Evolutionary conservation across 2,888 invertebrate species (phyloP).

Genomic region (Girardia tigrina): DNA sequence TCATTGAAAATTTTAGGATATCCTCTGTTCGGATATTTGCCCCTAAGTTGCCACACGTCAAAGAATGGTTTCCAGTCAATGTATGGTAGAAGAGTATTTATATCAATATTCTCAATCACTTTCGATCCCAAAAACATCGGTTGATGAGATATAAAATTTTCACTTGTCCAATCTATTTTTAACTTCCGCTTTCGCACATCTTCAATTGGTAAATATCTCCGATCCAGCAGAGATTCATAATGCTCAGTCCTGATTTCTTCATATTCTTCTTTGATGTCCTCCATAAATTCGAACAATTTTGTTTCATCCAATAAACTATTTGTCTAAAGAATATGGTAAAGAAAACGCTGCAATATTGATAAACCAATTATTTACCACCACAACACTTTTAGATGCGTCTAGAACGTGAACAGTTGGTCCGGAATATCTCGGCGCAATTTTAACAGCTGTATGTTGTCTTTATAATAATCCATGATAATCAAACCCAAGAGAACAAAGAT

Average conservation of each 20-base stretch:
- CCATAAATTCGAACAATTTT: constrained; percentile 51
- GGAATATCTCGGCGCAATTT: constrained; percentile 54
- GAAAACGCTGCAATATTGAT: not conserved
- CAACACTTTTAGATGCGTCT: constrained; percentile 57
- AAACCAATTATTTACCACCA: constrained; percentile 50
- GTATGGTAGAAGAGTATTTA: constrained; percentile 50
- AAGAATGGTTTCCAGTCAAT: constrained; percentile 58
- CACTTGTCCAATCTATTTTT: constrained; percentile 49
- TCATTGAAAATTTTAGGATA: constrained; percentile 56
- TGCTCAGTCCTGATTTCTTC: constrained; percentile 54
- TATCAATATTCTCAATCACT: constrained; percentile 51
- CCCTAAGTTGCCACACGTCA: constrained; percentile 56
- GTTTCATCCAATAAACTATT: constrained; percentile 51
- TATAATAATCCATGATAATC: constrained; percentile 35
- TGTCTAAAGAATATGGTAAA: constrained; percentile 46
- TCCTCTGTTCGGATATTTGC: constrained; percentile 56
- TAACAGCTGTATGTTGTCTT: constrained; percentile 56
- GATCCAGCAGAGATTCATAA: constrained; percentile 53
- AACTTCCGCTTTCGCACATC: constrained; percentile 51
- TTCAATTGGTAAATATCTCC: constrained; percentile 51
- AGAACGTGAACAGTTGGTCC: constrained; percentile 54
- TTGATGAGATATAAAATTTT: constrained; percentile 40
- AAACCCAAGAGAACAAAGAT: constrained; percentile 14
- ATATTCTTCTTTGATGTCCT: constrained; percentile 54
- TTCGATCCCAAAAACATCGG: constrained; percentile 52